Percentiles rank a stretch among this genome's conserved stretches.
Evolutionary conservation across 35 echinoderm and acorn worm genomes (phyloP).

Genomic region (Lytechinus pictus): DNA sequence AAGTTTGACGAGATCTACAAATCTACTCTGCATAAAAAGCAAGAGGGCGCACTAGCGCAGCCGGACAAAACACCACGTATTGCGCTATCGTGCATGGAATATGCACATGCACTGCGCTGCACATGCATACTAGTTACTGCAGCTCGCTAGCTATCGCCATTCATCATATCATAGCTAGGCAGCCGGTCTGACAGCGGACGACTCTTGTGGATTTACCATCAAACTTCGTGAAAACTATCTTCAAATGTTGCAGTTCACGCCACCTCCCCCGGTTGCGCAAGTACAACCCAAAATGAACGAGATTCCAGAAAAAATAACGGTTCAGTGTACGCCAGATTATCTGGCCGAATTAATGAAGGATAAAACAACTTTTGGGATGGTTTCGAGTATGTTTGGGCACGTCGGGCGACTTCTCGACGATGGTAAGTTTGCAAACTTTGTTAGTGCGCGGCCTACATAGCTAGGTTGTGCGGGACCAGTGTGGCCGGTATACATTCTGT

Average conservation of each 20-base stretch:
- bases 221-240: background rate
- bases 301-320: background rate
- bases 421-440: constrained; percentile 31
- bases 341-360: constrained; percentile 41
- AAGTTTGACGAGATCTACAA: too few species aligned
- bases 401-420: constrained; percentile 26
- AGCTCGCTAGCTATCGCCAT: background rate
- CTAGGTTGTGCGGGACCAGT: background rate
- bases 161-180: background rate
- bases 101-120: too few species aligned
- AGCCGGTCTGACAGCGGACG: background rate
- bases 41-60: too few species aligned
- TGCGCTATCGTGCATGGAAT: too few species aligned
- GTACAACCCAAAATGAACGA: background rate
- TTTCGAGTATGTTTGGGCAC: constrained; percentile 34
- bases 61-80: too few species aligned
- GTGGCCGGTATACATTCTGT: constrained; percentile 10
- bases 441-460: background rate
- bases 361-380: background rate
- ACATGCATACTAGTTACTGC: too few species aligned
- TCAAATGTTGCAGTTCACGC: constrained; percentile 33
- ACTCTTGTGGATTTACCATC: background rate
- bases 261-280: background rate
- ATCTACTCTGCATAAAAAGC: too few species aligned
- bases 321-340: background rate